These are phyloP conservation scores for Malurus elegans DNA, from an alignment of 2,113 vertebrate genomes.

Conservation along the genomic window DNA sequence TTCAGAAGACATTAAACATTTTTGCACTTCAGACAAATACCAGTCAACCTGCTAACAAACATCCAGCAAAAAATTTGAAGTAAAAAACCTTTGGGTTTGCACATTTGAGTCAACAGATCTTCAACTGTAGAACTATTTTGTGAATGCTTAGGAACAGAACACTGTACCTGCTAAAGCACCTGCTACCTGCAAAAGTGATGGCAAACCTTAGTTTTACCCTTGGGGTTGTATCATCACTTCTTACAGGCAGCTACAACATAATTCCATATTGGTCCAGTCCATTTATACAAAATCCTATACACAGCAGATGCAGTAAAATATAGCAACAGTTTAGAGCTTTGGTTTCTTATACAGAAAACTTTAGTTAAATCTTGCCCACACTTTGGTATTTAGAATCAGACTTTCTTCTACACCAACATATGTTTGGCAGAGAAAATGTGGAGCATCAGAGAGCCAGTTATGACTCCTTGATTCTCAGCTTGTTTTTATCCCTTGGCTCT, in stretches of 20 bases:
- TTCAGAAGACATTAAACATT: background rate
- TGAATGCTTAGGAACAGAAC: background rate
- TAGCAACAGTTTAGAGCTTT: slow-evolving; percentile 29
- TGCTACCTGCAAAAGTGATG: background rate
- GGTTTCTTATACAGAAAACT: slow-evolving; percentile 43
- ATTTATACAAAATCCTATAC: background rate
- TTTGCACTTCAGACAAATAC: background rate
- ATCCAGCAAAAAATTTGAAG: background rate
- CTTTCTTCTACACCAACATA: slow-evolving; percentile 50
- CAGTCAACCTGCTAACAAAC: background rate
- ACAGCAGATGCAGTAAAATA: slow-evolving; percentile 29
- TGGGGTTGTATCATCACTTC: background rate
- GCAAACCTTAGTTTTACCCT: background rate
- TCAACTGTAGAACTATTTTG: background rate
- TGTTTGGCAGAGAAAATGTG: slow-evolving; percentile 47
- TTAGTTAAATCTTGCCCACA: slow-evolving; percentile 53
- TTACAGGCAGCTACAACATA: background rate
- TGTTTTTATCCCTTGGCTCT: slow-evolving; percentile 31
- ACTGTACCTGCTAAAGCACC: background rate
- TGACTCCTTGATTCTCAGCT: slow-evolving; percentile 49
- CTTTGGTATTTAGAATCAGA: slow-evolving; percentile 58
- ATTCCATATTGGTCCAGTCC: background rate
- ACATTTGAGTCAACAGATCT: background rate
- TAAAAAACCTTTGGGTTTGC: background rate
- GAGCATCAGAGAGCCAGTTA: slow-evolving; percentile 47